Evolutionary conservation across 2,888 invertebrate genomes (phyloP).

Genomic region (Andricus curvator): DNA sequence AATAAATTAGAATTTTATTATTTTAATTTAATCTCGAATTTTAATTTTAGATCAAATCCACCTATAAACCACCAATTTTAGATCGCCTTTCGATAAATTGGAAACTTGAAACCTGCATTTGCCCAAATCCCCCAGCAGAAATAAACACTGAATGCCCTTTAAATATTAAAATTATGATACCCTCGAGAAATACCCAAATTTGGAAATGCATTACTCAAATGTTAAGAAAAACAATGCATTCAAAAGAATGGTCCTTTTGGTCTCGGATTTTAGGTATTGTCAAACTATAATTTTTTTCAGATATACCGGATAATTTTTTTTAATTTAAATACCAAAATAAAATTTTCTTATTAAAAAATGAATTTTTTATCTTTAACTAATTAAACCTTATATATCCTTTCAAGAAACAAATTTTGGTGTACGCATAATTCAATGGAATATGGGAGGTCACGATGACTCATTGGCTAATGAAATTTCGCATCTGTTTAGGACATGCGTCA

Average conservation of each 20-base stretch:
- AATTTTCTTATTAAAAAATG: no score
- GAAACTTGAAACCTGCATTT: constrained; percentile 54
- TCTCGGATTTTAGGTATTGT: constrained; percentile 65
- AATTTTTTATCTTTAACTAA: background rate
- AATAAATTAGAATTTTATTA: background rate
- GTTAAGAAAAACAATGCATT: constrained; percentile 65
- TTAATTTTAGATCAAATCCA: constrained; percentile 57
- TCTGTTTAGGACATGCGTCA: constrained; percentile 63
- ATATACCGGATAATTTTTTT: no score
- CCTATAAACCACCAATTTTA: constrained; percentile 54
- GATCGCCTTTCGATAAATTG: constrained; percentile 57
- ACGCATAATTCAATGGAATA: constrained; percentile 67
- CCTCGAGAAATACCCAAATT: constrained; percentile 62
- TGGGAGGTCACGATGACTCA: constrained; percentile 61
- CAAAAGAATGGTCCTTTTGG: constrained; percentile 69
- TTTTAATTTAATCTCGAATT: background rate
- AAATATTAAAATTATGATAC: constrained; percentile 57
- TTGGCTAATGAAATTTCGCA: constrained; percentile 63
- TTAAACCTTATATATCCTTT: constrained; percentile 34
- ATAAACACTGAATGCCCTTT: constrained; percentile 56
- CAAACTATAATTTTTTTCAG: background rate
- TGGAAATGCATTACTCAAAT: constrained; percentile 66
- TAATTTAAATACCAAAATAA: no score
- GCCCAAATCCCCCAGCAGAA: constrained; percentile 47
- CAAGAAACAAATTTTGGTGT: constrained; percentile 70